A percentile compares a stretch with the other conserved stretches of the same genome.
Evolutionary conservation across 1,140 invertebrate genomes (phyloP).

Genomic region (Palaemon carinicauda): DNA sequence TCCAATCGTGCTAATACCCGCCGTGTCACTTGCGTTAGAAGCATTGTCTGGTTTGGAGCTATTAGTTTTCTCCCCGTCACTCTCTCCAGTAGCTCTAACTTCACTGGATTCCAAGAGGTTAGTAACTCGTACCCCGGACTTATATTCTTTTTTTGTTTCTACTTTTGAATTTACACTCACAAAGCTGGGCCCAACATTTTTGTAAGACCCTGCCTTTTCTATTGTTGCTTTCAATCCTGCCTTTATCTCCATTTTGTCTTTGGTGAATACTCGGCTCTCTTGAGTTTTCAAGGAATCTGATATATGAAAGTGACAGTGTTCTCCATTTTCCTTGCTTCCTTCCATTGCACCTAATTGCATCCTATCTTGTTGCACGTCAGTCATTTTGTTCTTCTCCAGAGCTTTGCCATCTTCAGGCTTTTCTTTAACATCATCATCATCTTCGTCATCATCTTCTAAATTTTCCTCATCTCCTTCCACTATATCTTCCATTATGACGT

Average conservation of each 20-base stretch:
- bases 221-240: too few species aligned
- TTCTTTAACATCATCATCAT: constrained; percentile 16
- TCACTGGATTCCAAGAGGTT: too few species aligned
- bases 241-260: neutral
- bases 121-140: too few species aligned
- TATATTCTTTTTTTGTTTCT: too few species aligned
- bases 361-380: constrained; percentile 4
- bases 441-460: constrained; percentile 44
- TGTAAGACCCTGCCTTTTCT: too few species aligned
- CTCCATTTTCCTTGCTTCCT: neutral
- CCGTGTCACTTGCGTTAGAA: too few species aligned
- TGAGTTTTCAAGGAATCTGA: neutral
- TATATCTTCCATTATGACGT: constrained; percentile 42
- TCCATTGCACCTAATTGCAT: neutral
- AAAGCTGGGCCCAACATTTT: too few species aligned
- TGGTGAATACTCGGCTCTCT: neutral
- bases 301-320: neutral
- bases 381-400: neutral
- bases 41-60: too few species aligned
- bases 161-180: too few species aligned
- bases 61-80: too few species aligned
- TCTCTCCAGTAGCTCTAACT: too few species aligned
- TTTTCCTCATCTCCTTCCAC: constrained; percentile 43
- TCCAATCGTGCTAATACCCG: too few species aligned
- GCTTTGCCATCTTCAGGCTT: constrained; percentile 28